A percentile compares a stretch with the other conserved stretches of the same genome.
Evolutionary conservation across 2,113 vertebrate genomes (phyloP).

Genomic region (Epinephelus lanceolatus): DNA sequence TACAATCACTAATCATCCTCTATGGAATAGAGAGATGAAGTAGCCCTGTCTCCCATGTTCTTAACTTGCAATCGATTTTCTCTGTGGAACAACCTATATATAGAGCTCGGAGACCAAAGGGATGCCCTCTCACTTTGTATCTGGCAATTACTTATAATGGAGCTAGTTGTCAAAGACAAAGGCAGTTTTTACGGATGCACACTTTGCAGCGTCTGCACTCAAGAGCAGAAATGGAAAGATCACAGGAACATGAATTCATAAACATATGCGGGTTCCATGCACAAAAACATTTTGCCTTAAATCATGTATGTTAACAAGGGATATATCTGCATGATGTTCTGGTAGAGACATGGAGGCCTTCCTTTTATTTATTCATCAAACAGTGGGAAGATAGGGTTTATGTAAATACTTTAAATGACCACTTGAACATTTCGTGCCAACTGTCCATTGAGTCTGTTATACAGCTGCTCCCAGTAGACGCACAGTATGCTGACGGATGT

Average conservation of each 20-base stretch:
- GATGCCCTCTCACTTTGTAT: slow-evolving; percentile 89
- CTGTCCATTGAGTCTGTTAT: slow-evolving; percentile 64
- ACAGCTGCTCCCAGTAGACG: slow-evolving; percentile 64
- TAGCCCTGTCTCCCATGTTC: slow-evolving; percentile 88
- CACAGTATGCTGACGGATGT: slow-evolving; percentile 50
- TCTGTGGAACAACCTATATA: slow-evolving; percentile 93
- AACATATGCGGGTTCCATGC: slow-evolving; percentile 28
- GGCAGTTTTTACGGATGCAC: slow-evolving; percentile 88
- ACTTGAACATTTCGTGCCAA: slow-evolving; percentile 68
- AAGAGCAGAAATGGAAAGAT: slow-evolving; percentile 79
- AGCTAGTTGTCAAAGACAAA: slow-evolving; percentile 89
- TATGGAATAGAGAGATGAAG: slow-evolving; percentile 87
- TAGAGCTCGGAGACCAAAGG: slow-evolving; percentile 90
- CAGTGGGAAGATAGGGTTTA: slow-evolving; percentile 63
- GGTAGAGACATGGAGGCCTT: background rate
- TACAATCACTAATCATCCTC: slow-evolving; percentile 61
- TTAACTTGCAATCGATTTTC: slow-evolving; percentile 85
- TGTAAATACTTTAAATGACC: slow-evolving; percentile 69
- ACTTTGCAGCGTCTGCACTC: slow-evolving; percentile 85
- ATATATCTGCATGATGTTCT: slow-evolving; percentile 45
- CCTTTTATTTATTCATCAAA: slow-evolving; percentile 70
- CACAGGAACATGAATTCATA: slow-evolving; percentile 59
- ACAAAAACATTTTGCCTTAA: slow-evolving; percentile 23
- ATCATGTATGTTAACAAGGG: slow-evolving; percentile 55
- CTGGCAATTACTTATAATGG: slow-evolving; percentile 93